These are phyloP conservation scores for Bugulina stolonifera DNA, from an alignment of 2,888 invertebrate genomes.

Conservation along the genomic window DNA sequence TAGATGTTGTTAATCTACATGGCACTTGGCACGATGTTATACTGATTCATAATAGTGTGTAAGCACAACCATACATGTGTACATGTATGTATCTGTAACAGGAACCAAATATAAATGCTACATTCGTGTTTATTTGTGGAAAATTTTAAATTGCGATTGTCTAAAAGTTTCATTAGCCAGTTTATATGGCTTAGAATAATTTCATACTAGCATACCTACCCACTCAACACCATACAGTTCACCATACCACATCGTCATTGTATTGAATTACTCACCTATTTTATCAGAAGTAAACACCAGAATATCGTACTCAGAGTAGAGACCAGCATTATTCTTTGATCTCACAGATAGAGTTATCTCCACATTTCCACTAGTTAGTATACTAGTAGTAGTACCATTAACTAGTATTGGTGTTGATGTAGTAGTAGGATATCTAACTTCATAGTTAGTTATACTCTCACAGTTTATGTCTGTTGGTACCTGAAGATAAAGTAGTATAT, in stretches of 20 bases:
- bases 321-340: not conserved
- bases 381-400: not conserved
- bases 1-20: too few species aligned
- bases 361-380: not conserved
- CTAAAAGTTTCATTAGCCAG: not conserved
- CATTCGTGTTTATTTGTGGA: too few species aligned
- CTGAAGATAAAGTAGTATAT: not conserved
- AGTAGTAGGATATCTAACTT: not conserved
- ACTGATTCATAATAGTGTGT: too few species aligned
- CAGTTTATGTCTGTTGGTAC: not conserved
- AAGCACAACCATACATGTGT: too few species aligned
- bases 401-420: not conserved
- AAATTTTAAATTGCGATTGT: not conserved
- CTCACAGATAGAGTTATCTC: not conserved
- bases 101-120: too few species aligned
- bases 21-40: too few species aligned
- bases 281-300: not conserved
- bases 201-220: not conserved
- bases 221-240: not conserved
- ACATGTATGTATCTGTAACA: too few species aligned
- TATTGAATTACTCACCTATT: not conserved
- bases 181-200: not conserved
- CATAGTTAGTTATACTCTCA: not conserved
- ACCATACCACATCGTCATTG: too few species aligned
- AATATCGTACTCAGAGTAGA: not conserved